Evolutionary conservation across 2,888 invertebrate species (phyloP).

Genomic region (Apamea anceps): DNA sequence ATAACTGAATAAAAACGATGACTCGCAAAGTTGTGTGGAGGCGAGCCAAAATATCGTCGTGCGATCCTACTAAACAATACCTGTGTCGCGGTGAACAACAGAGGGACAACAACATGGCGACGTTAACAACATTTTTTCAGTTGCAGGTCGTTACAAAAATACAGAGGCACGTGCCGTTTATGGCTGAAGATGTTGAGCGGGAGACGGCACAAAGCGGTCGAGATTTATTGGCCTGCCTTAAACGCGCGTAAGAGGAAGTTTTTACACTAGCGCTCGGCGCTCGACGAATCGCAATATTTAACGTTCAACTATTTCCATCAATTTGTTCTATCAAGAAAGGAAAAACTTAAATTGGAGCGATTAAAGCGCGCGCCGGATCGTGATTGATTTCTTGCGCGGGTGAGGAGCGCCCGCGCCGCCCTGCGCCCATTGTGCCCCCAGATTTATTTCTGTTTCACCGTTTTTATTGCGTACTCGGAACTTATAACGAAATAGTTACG

Average conservation of each 20-base stretch:
- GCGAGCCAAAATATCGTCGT: constrained; percentile 72
- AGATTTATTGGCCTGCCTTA: constrained; percentile 85
- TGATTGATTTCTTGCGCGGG: constrained; percentile 84
- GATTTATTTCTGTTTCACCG: constrained; percentile 88
- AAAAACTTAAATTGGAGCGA: constrained; percentile 87
- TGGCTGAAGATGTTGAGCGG: constrained; percentile 83
- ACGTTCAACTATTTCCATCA: constrained; percentile 86
- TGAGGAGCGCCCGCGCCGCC: constrained; percentile 70
- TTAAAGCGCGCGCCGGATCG: constrained; percentile 79
- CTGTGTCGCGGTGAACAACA: constrained; percentile 70
- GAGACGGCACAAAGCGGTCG: constrained; percentile 81
- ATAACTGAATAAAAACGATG: constrained; percentile 85
- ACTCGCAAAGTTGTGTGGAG: constrained; percentile 71
- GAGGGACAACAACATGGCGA: constrained; percentile 74
- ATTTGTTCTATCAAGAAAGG: constrained; percentile 84
- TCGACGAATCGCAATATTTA: constrained; percentile 83
- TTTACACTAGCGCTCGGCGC: constrained; percentile 78
- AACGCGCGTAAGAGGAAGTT: constrained; percentile 83
- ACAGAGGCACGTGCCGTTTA: constrained; percentile 86
- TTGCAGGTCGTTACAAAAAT: constrained; percentile 82
- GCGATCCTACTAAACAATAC: constrained; percentile 72
- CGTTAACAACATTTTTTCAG: constrained; percentile 82
- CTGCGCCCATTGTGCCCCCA: constrained; percentile 81
- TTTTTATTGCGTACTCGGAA: constrained; percentile 90
- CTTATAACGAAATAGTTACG: constrained; percentile 90